phyloP scores from a whole-genome alignment of 1,140 invertebrate genomes.

The Drosophila subobscura region DNA sequence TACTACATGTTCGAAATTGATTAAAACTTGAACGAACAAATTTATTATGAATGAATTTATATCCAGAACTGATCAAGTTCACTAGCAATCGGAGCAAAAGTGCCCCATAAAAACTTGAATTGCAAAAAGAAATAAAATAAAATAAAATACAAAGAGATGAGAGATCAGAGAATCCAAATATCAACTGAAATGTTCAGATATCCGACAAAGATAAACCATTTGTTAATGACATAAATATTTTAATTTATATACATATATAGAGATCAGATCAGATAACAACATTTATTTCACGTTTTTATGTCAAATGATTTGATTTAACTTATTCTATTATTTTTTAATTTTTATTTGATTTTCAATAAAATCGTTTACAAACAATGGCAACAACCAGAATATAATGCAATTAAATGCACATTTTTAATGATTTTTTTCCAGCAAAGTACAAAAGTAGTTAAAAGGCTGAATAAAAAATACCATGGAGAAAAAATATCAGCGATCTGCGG shows the following conservation, averaged over 20 bases:
- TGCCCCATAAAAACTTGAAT: neutral
- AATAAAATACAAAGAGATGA: slow-evolving; percentile 10
- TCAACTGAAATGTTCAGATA: slow-evolving; percentile 13
- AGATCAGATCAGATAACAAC: slow-evolving; percentile 32
- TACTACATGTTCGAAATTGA: slow-evolving; percentile 13
- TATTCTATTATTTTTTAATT: slow-evolving; percentile 75
- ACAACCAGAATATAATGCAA: slow-evolving; percentile 38
- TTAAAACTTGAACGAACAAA: neutral
- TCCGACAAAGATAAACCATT: slow-evolving; percentile 44
- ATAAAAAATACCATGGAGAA: slow-evolving; percentile 43
- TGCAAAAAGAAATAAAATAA: slow-evolving; percentile 11
- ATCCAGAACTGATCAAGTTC: neutral
- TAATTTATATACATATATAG: slow-evolving; percentile 40
- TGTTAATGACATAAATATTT: slow-evolving; percentile 43
- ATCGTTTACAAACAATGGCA: slow-evolving; percentile 28
- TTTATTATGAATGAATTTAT: too few species aligned
- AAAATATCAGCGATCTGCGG: slow-evolving; percentile 33
- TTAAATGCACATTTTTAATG: slow-evolving; percentile 62
- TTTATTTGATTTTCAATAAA: slow-evolving; percentile 72
- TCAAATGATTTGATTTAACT: slow-evolving; percentile 66
- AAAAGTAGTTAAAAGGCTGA: slow-evolving; percentile 26
- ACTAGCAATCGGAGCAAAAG: neutral
- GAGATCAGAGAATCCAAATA: slow-evolving; percentile 6
- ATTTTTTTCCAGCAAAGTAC: slow-evolving; percentile 63
- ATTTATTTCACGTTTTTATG: slow-evolving; percentile 56